Base-by-base conservation (phyloP, 2,888 invertebrate species). In the Ischnura elegans region DNA sequence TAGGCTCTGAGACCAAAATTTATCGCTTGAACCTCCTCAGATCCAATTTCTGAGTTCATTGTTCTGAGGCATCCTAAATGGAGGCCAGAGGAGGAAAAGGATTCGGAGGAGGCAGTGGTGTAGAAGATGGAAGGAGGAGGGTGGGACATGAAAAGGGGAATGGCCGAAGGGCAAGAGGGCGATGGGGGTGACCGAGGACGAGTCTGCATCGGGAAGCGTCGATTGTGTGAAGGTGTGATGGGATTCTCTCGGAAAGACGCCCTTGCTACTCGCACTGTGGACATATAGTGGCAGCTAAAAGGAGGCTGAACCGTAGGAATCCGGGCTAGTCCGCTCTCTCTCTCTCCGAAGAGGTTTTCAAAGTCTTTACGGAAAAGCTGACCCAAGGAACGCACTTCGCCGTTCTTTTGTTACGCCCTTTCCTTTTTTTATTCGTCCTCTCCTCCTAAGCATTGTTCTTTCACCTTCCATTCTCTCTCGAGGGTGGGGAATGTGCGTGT, bases 331-430 rank as follows among this genome's bases (percentile, higher is more conserved):
- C 51, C 51, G 25, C 42, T n/a, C n/a, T n/a, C n/a, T n/a, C n/a
- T n/a, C n/a, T n/a, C n/a, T n/a, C 90, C 13, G n/a, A 61, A 90
- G 66, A 90, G 90, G 90, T 90, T 43, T 43, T 25, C 90, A 19
- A 66, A 90, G 61, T 25, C 42, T 90, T 66, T 61, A 42, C n/a
- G 43, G 43, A 51, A 36, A 90, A 21, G 55, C 42, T 61, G 66
- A 90, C 43, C 21, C 61, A 61, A 43, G 36, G 76, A 76, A 76
- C 29, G 36, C 29, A 8, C 29, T 36, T 10, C 6, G 29, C 76
- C 10, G 76, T 76, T 76, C 36, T 55, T 36, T 76, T 76, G 29
- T 36, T 29, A 29, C 25, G 6, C 19, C 36, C 76, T 76, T 76
- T 76, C 61, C 6, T 1, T 6, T n/a, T 25, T n/a, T n/a, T n/a